Evolutionary conservation across 2,113 vertebrate species (phyloP).

Genomic region (Bothrops jararaca): DNA sequence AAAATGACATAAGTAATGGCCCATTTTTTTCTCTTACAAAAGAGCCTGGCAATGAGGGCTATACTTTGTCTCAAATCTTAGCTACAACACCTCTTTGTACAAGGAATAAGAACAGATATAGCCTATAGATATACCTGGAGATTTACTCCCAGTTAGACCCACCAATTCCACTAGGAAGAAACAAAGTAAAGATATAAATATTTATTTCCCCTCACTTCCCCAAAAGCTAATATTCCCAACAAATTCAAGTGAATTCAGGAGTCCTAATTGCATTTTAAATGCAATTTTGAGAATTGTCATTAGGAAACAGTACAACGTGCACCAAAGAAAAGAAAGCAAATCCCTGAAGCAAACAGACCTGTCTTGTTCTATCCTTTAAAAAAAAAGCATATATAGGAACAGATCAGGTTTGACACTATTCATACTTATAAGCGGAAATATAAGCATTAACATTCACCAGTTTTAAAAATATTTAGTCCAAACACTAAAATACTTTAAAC

Average conservation of each 20-base stretch:
- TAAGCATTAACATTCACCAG: background rate
- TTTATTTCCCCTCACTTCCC: background rate
- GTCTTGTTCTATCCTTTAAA: background rate
- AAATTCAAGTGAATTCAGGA: conserved; percentile 19
- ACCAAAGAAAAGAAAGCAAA: background rate
- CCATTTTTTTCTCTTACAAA: conserved; percentile 48
- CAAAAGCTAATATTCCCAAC: background rate
- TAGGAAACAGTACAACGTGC: background rate
- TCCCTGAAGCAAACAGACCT: background rate
- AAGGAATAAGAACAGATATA: background rate
- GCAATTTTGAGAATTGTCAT: background rate
- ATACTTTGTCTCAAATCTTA: conserved; percentile 32
- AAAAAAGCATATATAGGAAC: background rate
- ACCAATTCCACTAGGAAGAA: background rate
- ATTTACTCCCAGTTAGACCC: background rate
- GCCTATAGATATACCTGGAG: background rate
- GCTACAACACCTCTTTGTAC: conserved; percentile 2
- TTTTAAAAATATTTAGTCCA: background rate
- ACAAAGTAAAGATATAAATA: background rate
- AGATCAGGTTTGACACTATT: background rate
- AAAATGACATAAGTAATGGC: conserved; percentile 39
- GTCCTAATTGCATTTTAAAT: background rate
- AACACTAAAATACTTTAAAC: background rate
- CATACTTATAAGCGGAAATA: background rate
- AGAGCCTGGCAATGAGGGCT: conserved; percentile 55